Conservation (phyloP, 1,140 invertebrate species). For the Aphaenogaster floridana region DNA sequence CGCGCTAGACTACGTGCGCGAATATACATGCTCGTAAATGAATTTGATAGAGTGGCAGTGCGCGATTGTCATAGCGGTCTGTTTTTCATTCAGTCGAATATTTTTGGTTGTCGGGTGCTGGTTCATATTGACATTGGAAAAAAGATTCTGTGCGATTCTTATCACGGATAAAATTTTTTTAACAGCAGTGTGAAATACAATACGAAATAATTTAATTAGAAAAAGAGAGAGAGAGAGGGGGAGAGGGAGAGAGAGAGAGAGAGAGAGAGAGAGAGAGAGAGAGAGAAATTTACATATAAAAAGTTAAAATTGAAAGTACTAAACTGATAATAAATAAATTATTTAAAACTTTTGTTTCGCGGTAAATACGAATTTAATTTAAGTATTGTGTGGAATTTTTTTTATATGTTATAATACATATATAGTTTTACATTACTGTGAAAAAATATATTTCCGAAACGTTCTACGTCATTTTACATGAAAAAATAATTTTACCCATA, state of each 20-base stretch:
- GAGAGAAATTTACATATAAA: neutral
- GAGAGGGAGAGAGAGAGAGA: neutral
- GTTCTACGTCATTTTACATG: neutral
- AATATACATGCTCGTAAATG: constrained; percentile 31
- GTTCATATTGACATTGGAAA: constrained; percentile 18
- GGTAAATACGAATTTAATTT: neutral
- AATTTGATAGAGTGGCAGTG: constrained; percentile 58
- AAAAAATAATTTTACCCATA: neutral
- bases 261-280: neutral
- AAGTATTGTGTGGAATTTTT: neutral
- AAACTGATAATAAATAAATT: neutral
- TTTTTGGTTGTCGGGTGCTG: constrained; percentile 26
- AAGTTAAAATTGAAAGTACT: neutral
- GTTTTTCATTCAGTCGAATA: constrained; percentile 23
- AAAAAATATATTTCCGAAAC: neutral
- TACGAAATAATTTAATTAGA: constrained; percentile 11
- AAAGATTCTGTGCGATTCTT: constrained; percentile 22
- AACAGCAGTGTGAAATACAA: neutral
- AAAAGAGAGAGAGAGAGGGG: neutral
- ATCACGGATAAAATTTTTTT: constrained; percentile 3
- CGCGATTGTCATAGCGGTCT: constrained; percentile 23
- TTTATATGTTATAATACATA: neutral
- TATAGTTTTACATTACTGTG: neutral
- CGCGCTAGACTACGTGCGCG: neutral
- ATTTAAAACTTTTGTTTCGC: neutral